Conservation (phyloP, 2,888 invertebrate genomes). For the Netelia melanura region DNA sequence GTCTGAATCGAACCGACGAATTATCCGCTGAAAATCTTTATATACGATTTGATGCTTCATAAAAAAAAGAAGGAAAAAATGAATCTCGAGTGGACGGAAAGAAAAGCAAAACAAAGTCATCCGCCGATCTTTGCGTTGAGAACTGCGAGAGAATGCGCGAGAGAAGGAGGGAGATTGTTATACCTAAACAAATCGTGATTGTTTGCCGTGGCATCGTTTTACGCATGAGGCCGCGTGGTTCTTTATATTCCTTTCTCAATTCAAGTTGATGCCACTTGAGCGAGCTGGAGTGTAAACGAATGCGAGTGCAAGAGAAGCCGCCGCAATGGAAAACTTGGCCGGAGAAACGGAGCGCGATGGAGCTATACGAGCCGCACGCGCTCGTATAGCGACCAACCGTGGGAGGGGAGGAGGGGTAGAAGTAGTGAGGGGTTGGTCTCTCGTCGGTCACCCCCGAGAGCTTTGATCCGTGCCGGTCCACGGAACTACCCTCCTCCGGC, state of each 20-base stretch:
- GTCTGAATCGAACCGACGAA: background rate
- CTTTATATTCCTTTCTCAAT: slow-evolving; percentile 83
- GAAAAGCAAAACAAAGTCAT: slow-evolving; percentile 16
- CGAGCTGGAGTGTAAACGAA: slow-evolving; percentile 82
- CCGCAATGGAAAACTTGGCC: slow-evolving; percentile 41
- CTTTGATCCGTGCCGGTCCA: slow-evolving; percentile 84
- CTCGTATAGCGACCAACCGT: slow-evolving; percentile 63
- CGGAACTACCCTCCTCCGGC: slow-evolving; percentile 74
- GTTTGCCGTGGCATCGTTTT: slow-evolving; percentile 85
- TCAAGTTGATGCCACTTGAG: slow-evolving; percentile 84
- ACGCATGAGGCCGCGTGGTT: slow-evolving; percentile 84
- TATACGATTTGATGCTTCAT: background rate
- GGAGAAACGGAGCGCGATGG: slow-evolving; percentile 57
- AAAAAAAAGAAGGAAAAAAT: background rate
- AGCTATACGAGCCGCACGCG: slow-evolving; percentile 53
- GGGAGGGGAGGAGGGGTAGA: slow-evolving; percentile 22
- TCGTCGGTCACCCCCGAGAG: slow-evolving; percentile 79
- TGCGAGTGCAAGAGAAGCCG: slow-evolving; percentile 68
- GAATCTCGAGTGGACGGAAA: background rate
- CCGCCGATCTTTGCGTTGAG: slow-evolving; percentile 8
- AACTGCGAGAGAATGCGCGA: slow-evolving; percentile 1
- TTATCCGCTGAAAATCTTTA: background rate
- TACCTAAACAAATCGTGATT: slow-evolving; percentile 84
- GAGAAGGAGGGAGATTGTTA: slow-evolving; percentile 77
- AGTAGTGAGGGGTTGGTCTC: slow-evolving; percentile 49